phyloP scores from a whole-genome alignment of 2,888 invertebrate genomes.

The Physocephala rufipes region DNA sequence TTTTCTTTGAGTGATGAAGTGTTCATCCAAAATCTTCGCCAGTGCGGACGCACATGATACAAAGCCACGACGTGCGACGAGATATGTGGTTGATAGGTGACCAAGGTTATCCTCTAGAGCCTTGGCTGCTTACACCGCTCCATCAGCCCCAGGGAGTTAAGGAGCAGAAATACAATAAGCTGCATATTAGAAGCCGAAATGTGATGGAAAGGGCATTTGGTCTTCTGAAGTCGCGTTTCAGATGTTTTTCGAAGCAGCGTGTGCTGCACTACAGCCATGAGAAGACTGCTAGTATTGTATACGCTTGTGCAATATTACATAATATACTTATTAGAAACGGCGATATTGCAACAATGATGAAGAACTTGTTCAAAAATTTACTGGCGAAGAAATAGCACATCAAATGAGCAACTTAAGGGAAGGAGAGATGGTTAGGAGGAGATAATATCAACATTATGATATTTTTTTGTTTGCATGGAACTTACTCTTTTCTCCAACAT shows the following conservation, averaged over 20 bases:
- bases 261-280: conserved; percentile 32
- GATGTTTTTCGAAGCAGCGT: conserved; percentile 33
- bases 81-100: too few relatives aligned
- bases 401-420: neutral
- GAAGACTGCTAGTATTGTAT: conserved; percentile 31
- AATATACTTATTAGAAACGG: conserved; percentile 17
- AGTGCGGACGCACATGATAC: too few relatives aligned
- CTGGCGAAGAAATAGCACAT: too few relatives aligned
- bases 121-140: conserved; percentile 34
- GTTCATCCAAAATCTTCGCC: neutral
- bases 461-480: too few relatives aligned
- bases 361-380: too few relatives aligned
- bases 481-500: too few relatives aligned
- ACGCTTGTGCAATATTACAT: conserved; percentile 34
- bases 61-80: too few relatives aligned
- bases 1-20: neutral
- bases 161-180: conserved; percentile 29
- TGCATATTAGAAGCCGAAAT: conserved; percentile 36
- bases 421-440: neutral
- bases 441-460: neutral
- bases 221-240: conserved; percentile 35
- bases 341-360: too few relatives aligned
- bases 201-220: conserved; percentile 34
- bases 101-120: conserved; percentile 32
- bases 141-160: neutral